Base-by-base conservation (phyloP, 37 sponge, comb jelly and placozoan genomes). In the Beroe ovata region DNA sequence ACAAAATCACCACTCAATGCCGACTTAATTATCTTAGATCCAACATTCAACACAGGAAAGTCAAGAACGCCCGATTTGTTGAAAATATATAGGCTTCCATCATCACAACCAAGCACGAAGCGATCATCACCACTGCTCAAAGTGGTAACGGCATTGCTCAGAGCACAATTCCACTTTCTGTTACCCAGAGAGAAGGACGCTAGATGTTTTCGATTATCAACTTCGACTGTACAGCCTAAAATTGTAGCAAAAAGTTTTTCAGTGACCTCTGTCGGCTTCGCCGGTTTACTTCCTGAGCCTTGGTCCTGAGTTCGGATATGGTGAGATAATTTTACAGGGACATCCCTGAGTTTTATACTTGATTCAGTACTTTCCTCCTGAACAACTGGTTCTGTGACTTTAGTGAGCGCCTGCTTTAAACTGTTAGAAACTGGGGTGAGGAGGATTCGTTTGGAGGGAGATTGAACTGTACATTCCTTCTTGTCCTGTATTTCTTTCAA, bases 11-110 rank as follows among this genome's bases (percentile, higher is more conserved):
- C 84, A 42, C n/a, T 77, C 6, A 77, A 25, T 21, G 54, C 42
- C 26, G 84, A 39, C 3, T 41, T 39, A 4, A 42, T 20, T 21
- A 77, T 77, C 1, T 30, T 21, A 19, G n/a, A 42, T n/a, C 84
- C 84, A 1, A 42, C 28, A 77, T 77, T 77, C 54, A 77, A 54
- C 14, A 77, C 54, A 42, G 84, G 84, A n/a, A 77, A 42, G 8
- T 20, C 28, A 0, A 77, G 22, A 20, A 39, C 54, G 6, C 84
- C 84, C 22, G 35, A n/a, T 77, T 77, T 77, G 47, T 77, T 39
- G 47, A 36, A 77, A 40, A 42, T 36, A 20, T 77, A 36, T 23
- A 77, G 23, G 19, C 36, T 42, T 2, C 84, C 84, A 77, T 77
- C 84, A n/a, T 40, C 14, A 23, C 84, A 77, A 21, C 84, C 84